phyloP scores from a whole-genome alignment of 2,113 vertebrate species.

The Mastomys natalensis region DNA sequence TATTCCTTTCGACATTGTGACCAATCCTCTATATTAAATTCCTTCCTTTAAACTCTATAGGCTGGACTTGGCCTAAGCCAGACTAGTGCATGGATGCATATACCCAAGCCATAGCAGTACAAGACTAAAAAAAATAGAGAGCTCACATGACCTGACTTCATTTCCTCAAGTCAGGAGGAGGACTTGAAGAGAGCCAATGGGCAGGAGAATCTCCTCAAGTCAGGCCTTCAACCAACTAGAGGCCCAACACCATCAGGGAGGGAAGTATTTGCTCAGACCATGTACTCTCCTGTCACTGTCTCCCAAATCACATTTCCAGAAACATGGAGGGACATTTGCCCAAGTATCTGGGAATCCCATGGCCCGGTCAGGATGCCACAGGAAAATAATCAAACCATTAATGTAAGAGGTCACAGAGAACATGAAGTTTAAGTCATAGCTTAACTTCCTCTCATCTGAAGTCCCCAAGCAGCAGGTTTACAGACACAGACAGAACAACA shows the following conservation, averaged over 20 bases:
- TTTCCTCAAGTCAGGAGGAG: neutral
- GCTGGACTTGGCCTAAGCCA: neutral
- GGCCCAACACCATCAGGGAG: neutral
- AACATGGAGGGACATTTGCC: neutral
- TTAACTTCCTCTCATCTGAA: neutral
- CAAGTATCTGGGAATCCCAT: neutral
- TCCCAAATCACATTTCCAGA: neutral
- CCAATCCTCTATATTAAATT: neutral
- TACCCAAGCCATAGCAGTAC: neutral
- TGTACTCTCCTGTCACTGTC: neutral
- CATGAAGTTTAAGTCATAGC: neutral
- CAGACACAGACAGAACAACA: neutral
- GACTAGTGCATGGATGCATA: neutral
- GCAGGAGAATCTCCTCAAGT: neutral
- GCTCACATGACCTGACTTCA: rapidly evolving
- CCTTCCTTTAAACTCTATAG: neutral
- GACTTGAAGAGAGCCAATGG: neutral
- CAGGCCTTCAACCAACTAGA: neutral
- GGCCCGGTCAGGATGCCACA: too few species aligned
- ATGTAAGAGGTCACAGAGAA: neutral
- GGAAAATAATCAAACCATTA: neutral
- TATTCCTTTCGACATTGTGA: neutral
- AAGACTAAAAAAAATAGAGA: neutral
- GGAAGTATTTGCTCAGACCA: neutral
- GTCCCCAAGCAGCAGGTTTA: neutral